Percentiles rank a stretch among this genome's conserved stretches.
phyloP scores from a whole-genome alignment of 2,797 vertebrate genomes.

The Hephaestus fuliginosus region DNA sequence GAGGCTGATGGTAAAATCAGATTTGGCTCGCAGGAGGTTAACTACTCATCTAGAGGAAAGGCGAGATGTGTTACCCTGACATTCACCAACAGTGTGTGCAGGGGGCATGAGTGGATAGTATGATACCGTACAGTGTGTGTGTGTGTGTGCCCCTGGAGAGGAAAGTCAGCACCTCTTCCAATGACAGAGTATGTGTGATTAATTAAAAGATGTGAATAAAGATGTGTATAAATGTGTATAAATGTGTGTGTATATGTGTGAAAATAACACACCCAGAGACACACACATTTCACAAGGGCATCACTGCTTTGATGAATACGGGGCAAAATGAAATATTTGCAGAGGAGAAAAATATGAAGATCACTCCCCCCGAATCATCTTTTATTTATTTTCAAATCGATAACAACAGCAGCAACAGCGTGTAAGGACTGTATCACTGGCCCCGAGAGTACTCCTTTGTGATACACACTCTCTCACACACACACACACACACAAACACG shows the following conservation, averaged over 20 bases:
- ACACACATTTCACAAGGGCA: slow-evolving; percentile 10
- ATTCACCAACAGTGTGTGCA: slow-evolving; percentile 46
- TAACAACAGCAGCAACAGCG: slow-evolving; percentile 41
- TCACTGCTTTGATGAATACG: slow-evolving; percentile 14
- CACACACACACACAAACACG: slow-evolving; percentile 25
- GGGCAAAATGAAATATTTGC: slow-evolving; percentile 42
- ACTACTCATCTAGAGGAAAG: slow-evolving; percentile 66
- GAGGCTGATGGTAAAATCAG: slow-evolving; percentile 78
- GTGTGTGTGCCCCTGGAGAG: slow-evolving; percentile 30
- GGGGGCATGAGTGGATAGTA: slow-evolving; percentile 13
- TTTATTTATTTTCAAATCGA: slow-evolving; percentile 70
- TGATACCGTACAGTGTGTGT: slow-evolving; percentile 27
- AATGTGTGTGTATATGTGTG: not conserved
- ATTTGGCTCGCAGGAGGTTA: slow-evolving; percentile 61
- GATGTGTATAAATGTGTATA: not conserved
- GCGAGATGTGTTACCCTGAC: slow-evolving; percentile 56
- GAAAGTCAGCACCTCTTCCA: slow-evolving; percentile 57
- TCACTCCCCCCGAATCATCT: slow-evolving; percentile 36
- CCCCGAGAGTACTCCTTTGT: slow-evolving; percentile 26
- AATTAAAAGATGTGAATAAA: slow-evolving; percentile 46
- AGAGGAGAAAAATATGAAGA: slow-evolving; percentile 26
- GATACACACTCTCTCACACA: slow-evolving; percentile 9
- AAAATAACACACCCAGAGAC: not conserved
- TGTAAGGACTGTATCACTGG: slow-evolving; percentile 29
- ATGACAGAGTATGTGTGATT: slow-evolving; percentile 47